Evolutionary conservation across 1,140 invertebrate genomes (phyloP).

Genomic region (Drosophila biarmipes): DNA sequence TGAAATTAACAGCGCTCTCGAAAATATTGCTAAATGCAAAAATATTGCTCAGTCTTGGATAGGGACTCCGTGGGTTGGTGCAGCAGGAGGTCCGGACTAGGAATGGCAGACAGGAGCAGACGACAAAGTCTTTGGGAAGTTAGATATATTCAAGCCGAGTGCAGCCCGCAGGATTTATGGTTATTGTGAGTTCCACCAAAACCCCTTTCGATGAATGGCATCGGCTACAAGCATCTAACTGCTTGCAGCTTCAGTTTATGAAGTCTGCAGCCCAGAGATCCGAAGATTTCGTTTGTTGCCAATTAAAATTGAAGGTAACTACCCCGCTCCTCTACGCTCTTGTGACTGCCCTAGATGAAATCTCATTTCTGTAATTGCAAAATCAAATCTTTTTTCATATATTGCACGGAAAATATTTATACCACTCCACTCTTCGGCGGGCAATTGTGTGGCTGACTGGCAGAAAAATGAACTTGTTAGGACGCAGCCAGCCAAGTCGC

Average conservation of each 20-base stretch:
- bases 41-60: constrained; percentile 58
- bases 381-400: constrained; percentile 57
- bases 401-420: constrained; percentile 33
- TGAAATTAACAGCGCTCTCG: constrained; percentile 76
- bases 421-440: constrained; percentile 2
- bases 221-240: neutral
- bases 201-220: constrained; percentile 37
- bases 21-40: constrained; percentile 79
- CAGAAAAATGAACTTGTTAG: constrained; percentile 67
- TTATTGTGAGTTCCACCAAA: constrained; percentile 43
- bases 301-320: constrained; percentile 57
- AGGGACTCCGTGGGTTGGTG: constrained; percentile 14
- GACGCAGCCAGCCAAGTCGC: constrained; percentile 37
- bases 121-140: constrained; percentile 57
- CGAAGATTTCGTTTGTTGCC: constrained; percentile 29
- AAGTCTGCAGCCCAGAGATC: constrained; percentile 1
- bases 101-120: constrained; percentile 13
- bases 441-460: constrained; percentile 68
- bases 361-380: constrained; percentile 57
- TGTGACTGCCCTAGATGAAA: constrained; percentile 32
- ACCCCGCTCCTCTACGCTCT: neutral
- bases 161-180: constrained; percentile 53
- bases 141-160: constrained; percentile 59
- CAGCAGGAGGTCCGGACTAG: neutral
- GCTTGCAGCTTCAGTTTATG: neutral